Conservation (phyloP, 92 coral and sea anemone species). For the Heteractis magnifica region DNA sequence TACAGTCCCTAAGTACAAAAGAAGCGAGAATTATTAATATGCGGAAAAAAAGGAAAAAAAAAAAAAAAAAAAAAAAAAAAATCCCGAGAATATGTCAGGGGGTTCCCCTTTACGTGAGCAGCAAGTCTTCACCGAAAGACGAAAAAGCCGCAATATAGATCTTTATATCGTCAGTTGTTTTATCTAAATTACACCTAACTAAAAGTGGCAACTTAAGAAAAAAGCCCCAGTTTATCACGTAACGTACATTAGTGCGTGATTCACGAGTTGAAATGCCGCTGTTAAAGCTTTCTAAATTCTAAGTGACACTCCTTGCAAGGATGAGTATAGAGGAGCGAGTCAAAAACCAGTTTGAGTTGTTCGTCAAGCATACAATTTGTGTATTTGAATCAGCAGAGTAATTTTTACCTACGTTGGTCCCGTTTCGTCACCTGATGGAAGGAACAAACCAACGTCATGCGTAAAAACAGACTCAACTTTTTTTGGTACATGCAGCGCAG, state of each 20-base stretch:
- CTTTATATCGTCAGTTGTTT: not conserved
- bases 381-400: not conserved
- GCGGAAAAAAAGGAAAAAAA: too few species aligned
- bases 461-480: not conserved
- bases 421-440: not conserved
- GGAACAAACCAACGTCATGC: not conserved
- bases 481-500: not conserved
- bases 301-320: not conserved
- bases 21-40: too few species aligned
- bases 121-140: not conserved
- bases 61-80: not conserved
- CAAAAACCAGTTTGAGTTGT: not conserved
- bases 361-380: not conserved
- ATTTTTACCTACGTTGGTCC: not conserved
- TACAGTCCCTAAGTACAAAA: too few species aligned
- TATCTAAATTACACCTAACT: not conserved
- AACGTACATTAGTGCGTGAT: not conserved
- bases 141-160: not conserved
- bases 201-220: not conserved
- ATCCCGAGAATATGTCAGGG: conserved; percentile 5
- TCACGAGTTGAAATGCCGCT: not conserved
- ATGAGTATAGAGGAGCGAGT: not conserved
- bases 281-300: not conserved
- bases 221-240: not conserved
- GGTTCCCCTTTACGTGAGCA: conserved; percentile 12